Percentiles rank a stretch among this genome's conserved stretches.
Conservation (phyloP, 2,888 invertebrate genomes). For the Dryobotodes eremita region DNA sequence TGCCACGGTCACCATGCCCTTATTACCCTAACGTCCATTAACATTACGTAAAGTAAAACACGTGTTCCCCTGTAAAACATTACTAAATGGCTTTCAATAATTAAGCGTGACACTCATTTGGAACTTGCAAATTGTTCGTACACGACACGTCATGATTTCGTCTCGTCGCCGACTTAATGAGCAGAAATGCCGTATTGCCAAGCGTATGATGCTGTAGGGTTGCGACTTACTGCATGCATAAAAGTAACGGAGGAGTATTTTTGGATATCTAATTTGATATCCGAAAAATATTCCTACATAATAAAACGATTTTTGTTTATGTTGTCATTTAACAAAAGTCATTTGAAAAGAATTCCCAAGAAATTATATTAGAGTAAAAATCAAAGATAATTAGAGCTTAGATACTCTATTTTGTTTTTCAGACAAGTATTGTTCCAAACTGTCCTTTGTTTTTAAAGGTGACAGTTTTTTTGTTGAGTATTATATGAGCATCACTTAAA, state of each 20-base stretch:
- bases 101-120: conserved; percentile 58
- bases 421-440: background rate
- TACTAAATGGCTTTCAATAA: conserved; percentile 66
- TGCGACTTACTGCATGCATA: conserved; percentile 29
- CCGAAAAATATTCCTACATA: background rate
- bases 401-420: background rate
- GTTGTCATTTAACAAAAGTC: background rate
- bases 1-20: background rate
- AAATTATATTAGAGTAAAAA: background rate
- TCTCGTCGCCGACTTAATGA: conserved; percentile 84
- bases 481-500: too few species aligned
- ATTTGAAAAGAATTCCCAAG: background rate
- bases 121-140: conserved; percentile 62
- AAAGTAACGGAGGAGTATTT: background rate
- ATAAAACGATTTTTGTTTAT: background rate
- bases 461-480: background rate
- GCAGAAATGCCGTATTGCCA: conserved; percentile 74
- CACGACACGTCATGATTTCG: conserved; percentile 80
- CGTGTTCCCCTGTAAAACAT: conserved; percentile 59
- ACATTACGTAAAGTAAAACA: conserved; percentile 26
- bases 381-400: background rate
- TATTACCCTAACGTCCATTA: conserved; percentile 5
- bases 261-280: background rate
- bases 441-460: background rate
- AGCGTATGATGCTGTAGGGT: conserved; percentile 43